Evolutionary conservation across 2,888 invertebrate species (phyloP), one percentile per base, ranked within the genome.

Genomic region (Mesochorus sp.): DNA sequence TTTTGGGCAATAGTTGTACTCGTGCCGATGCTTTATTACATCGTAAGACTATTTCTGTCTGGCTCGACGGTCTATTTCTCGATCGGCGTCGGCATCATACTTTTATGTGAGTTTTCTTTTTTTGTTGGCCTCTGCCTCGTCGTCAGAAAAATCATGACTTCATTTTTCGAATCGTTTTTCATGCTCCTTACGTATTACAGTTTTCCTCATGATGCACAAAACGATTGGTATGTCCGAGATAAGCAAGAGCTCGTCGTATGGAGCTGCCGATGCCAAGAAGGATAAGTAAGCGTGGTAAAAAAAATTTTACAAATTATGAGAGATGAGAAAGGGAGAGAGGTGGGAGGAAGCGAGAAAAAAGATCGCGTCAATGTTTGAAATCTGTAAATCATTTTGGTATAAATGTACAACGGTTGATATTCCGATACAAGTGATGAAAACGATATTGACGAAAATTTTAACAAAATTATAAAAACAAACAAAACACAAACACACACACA

Each of bases 151-250:
- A n/a, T n/a, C n/a, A n/a, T n/a, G n/a, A n/a, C 19, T 21, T 62
- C 24, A 24, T 14, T 28, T 31, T 44, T n/a, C 2, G 5, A 37
- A 21, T 31, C 2, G 12, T 19, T n/a, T 3, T n/a, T n/a, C n/a
- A n/a, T n/a, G n/a, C n/a, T n/a, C n/a, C n/a, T n/a, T n/a, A 83
- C 88, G 89, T 86, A 79, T 94, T 94, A 80, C 93, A 97, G 97
- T 97, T 92, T 95, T 94, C 90, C 91, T 95, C 82, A 92, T 96
- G 24, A 94, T 97, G 91, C 94, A 95, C 86, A 95, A 95, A 90
- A 94, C 95, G 51, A 95, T 97, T 85, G 95, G 95, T 62, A 95
- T 96, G 94, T 96, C 97, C 0, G 94, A 96, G 91, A 96, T 97
- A 84, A 96, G 95, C 88, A 95, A 96, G 91, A 95, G 94, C 39